Base-by-base conservation (phyloP, 2,113 vertebrate species). In the Entomyzon cyanotis region DNA sequence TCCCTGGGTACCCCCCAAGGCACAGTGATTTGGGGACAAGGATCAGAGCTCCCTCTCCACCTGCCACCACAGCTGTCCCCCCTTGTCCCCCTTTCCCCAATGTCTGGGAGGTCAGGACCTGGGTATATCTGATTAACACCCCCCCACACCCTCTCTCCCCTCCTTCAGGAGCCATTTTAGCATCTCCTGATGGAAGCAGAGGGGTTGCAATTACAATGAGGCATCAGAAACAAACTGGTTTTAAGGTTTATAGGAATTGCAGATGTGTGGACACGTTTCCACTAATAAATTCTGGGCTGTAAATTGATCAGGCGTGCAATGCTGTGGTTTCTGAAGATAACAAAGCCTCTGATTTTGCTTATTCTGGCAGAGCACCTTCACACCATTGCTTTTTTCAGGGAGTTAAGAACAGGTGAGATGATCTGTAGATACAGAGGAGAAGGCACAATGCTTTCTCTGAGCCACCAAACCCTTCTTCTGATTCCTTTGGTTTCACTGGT, bases 1-100 rank as follows among this genome's bases (percentile, higher is more conserved):
- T 71, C n/a, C 68, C 46, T 2, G 4, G 55, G 65, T 50, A 41
- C 22, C 35, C n/a, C 13, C 2, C 0, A 1, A 1, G 3, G 52
- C 0, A 0, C 69, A 41, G 33, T 3, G 47, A 28, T 83, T 12
- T 2, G 8, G 63, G 24, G 55, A 58, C 0, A 0, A 78, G 42
- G 27, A 71, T 23, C 23, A 11, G n/a, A 41, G n/a, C 15, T 81
- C 14, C 0, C 13, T 60, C 17, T 62, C 31, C 35, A 64, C 13
- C 70, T 67, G 52, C 47, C 63, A 80, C 28, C 42, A 49, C 37
- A 82, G 62, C 37, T 22, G 5, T 20, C 18, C 3, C 6, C 7
- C 22, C 7, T 23, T 15, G 9, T 42, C 15, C 24, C 22, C 27
- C 23, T 12, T 80, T 76, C 47, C 50, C 37, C 64, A 42, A 3